Percentiles rank a stretch among this genome's conserved stretches.
Conservation (phyloP, 2,113 vertebrate species). For the Nansenia antarctica region DNA sequence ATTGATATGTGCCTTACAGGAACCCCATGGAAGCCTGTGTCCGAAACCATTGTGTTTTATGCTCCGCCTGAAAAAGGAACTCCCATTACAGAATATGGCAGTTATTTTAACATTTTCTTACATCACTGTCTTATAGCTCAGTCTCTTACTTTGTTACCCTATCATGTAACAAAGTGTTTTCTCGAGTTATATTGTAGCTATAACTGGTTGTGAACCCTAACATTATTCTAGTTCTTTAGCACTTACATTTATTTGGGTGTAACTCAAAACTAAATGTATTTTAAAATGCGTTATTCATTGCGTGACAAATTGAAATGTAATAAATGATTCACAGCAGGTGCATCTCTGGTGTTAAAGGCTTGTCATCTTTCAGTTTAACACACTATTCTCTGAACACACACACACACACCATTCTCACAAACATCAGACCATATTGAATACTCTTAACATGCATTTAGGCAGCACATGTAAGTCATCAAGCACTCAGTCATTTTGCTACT, state of each 20-base stretch:
- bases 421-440: neutral
- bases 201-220: conserved; percentile 36
- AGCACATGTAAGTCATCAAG: no score
- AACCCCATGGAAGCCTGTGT: conserved; percentile 18
- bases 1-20: conserved; percentile 62
- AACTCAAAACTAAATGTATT: conserved; percentile 36
- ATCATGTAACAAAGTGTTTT: conserved; percentile 40
- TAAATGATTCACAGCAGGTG: no score
- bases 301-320: neutral
- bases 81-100: conserved; percentile 12
- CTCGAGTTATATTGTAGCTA: conserved; percentile 37
- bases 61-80: conserved; percentile 10
- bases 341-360: neutral
- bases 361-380: neutral
- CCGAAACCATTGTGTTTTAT: conserved; percentile 9
- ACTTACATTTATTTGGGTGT: conserved; percentile 33
- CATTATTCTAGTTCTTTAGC: conserved; percentile 23
- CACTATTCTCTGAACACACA: neutral
- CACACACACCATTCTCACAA: neutral
- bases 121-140: conserved; percentile 26
- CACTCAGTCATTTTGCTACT: neutral
- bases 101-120: conserved; percentile 18
- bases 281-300: neutral
- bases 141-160: conserved; percentile 24
- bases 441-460: no score